Evolutionary conservation across 2,113 vertebrate species (phyloP).

Genomic region (Podiceps cristatus): DNA sequence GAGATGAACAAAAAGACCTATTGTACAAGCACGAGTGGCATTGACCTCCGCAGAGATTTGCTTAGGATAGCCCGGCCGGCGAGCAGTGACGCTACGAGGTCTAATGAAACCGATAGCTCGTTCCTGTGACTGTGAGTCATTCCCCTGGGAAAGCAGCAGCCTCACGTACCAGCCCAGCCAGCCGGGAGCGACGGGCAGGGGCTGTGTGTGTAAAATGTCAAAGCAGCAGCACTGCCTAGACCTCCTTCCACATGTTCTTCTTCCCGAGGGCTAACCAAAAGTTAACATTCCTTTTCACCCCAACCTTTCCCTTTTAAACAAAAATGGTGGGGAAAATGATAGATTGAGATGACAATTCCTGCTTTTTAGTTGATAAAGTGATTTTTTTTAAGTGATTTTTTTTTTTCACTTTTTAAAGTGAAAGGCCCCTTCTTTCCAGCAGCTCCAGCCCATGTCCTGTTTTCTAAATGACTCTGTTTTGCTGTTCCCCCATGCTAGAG

Average conservation of each 20-base stretch:
- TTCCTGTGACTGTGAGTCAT: neutral
- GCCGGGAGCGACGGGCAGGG: neutral
- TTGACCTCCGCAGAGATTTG: neutral
- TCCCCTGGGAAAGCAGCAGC: neutral
- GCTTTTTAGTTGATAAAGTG: neutral
- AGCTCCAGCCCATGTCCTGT: neutral
- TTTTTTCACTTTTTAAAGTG: too few relatives aligned
- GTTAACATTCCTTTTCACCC: neutral
- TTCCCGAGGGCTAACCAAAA: neutral
- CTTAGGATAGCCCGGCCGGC: neutral
- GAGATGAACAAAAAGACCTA: neutral
- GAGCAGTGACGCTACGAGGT: neutral
- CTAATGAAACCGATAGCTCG: neutral
- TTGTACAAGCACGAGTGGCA: neutral
- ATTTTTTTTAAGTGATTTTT: neutral
- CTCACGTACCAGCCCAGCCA: neutral
- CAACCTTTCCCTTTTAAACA: neutral
- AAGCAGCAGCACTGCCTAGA: neutral
- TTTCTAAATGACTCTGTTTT: neutral
- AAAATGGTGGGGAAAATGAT: neutral
- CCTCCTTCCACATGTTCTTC: neutral
- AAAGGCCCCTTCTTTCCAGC: neutral
- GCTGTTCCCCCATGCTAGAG: neutral
- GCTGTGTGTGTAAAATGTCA: neutral
- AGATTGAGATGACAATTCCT: neutral